Conservation (phyloP, 2,113 vertebrate genomes). For the Lampris incognitus region DNA sequence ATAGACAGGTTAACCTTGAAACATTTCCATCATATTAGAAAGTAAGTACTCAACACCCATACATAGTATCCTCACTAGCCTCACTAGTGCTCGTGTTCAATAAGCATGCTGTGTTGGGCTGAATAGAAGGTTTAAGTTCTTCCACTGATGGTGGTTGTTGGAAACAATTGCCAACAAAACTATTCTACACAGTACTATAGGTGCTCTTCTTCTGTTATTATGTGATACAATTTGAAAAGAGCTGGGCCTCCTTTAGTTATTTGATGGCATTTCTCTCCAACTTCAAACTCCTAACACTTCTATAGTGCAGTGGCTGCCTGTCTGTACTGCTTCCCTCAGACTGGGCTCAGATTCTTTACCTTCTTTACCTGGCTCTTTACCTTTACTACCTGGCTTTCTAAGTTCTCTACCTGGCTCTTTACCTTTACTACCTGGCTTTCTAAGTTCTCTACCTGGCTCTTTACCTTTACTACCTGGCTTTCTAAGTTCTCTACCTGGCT, state of each 20-base stretch:
- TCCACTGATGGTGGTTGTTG: conserved; percentile 38
- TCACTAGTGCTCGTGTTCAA: conserved; percentile 36
- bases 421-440: conserved; percentile 55
- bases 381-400: conserved; percentile 65
- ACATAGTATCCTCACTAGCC: no score
- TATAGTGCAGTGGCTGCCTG: conserved; percentile 62
- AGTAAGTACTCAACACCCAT: no score
- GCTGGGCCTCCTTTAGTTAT: conserved; percentile 67
- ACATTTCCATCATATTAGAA: no score
- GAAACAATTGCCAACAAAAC: conserved; percentile 38
- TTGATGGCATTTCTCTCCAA: conserved; percentile 68
- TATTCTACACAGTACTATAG: conserved; percentile 41
- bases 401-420: conserved; percentile 46
- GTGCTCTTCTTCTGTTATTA: conserved; percentile 64
- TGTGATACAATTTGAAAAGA: conserved; percentile 76
- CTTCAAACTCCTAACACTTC: conserved; percentile 74
- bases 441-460: conserved; percentile 48
- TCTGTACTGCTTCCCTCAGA: conserved; percentile 57
- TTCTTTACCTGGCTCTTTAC: conserved; percentile 61
- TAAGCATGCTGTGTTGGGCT: conserved; percentile 15
- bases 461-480: conserved; percentile 51
- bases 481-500: conserved; percentile 26
- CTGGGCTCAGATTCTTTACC: no score
- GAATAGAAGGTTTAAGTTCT: not conserved
- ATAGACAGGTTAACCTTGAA: no score